Evolutionary conservation across 1,140 invertebrate species (phyloP).

Genomic region (Portunus trituberculatus): DNA sequence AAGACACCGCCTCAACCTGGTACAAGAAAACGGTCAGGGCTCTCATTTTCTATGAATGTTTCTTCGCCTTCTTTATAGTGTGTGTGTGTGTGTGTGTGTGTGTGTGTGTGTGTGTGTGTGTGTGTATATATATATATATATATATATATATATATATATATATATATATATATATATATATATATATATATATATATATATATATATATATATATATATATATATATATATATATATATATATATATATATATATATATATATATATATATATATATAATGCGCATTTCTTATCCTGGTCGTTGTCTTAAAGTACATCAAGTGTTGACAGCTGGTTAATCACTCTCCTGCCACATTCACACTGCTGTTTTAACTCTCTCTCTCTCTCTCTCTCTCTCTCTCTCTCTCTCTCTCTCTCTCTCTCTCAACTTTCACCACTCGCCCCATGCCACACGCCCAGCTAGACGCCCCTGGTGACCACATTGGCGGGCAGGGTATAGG

Average conservation of each 20-base stretch:
- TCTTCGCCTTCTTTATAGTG: not conserved
- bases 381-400: no score
- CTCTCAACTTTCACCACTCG: no score
- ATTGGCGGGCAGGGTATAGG: no score
- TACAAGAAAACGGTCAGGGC: slow-evolving; percentile 66
- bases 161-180: slow-evolving; percentile 25
- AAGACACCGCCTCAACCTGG: slow-evolving; percentile 63
- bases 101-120: not conserved
- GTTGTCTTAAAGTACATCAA: no score
- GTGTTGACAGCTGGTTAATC: no score
- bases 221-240: not conserved
- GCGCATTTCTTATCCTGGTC: no score
- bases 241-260: slow-evolving; percentile 25
- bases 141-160: not conserved
- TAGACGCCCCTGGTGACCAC: no score
- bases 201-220: slow-evolving; percentile 35
- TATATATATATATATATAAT: not conserved
- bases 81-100: not conserved
- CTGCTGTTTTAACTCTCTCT: no score
- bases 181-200: not conserved
- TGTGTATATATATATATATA: slow-evolving; percentile 18
- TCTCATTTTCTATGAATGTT: slow-evolving; percentile 67
- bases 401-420: no score
- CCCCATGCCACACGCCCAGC: no score
- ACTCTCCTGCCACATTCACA: no score